phyloP scores from a whole-genome alignment of 2,113 vertebrate species.

The Craseonycteris thonglongyai region DNA sequence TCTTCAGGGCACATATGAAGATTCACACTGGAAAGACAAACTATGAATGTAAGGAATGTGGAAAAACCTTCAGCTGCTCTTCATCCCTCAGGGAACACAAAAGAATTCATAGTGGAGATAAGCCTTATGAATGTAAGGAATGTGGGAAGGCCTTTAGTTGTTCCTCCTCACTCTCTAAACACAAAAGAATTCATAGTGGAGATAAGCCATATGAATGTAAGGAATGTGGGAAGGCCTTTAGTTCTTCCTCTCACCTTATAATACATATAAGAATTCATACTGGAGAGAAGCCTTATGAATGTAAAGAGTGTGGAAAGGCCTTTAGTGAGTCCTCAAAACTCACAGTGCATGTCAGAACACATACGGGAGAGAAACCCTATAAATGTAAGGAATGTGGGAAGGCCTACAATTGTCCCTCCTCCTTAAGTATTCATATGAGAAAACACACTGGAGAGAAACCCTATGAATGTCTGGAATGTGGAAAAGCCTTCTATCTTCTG shows the following conservation, averaged over 20 bases:
- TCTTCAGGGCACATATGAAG: slow-evolving; percentile 51
- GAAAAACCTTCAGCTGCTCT: slow-evolving; percentile 56
- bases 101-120: slow-evolving; percentile 67
- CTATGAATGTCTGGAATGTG: slow-evolving; percentile 81
- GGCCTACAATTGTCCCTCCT: slow-evolving; percentile 52
- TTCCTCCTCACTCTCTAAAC: slow-evolving; percentile 59
- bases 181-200: slow-evolving; percentile 61
- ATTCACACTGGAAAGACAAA: slow-evolving; percentile 35
- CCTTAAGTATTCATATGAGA: slow-evolving; percentile 58
- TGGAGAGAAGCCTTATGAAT: slow-evolving; percentile 64
- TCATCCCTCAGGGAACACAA: slow-evolving; percentile 66
- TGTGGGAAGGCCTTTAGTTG: slow-evolving; percentile 63
- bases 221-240: slow-evolving; percentile 68
- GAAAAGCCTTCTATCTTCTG: slow-evolving; percentile 81
- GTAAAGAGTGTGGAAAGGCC: slow-evolving; percentile 61
- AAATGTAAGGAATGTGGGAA: slow-evolving; percentile 67
- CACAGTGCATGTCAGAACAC: slow-evolving; percentile 45
- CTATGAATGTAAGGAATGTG: slow-evolving; percentile 43
- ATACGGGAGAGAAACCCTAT: slow-evolving; percentile 63
- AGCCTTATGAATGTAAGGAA: slow-evolving; percentile 66
- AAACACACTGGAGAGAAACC: slow-evolving; percentile 68
- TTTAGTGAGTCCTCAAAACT: slow-evolving; percentile 63
- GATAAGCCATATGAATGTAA: slow-evolving; percentile 65
- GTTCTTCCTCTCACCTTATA: slow-evolving; percentile 58
- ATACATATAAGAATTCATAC: slow-evolving; percentile 64